These are phyloP conservation scores for Mobula hypostoma DNA, from an alignment of 2,113 vertebrate species.

Conservation along the genomic window DNA sequence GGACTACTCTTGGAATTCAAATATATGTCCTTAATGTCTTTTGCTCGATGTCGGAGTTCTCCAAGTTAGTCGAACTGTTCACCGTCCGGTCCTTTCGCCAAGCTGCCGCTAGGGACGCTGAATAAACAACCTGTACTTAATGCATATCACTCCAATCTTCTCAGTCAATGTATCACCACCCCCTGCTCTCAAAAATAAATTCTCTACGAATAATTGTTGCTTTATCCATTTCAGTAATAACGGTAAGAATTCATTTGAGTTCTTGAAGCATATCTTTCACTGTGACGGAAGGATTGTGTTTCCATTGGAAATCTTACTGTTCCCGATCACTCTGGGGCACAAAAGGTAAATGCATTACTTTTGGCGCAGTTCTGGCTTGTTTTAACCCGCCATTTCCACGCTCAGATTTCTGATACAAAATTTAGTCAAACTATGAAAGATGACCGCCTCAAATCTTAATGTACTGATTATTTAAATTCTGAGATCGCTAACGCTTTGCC, in stretches of 20 bases:
- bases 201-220: not conserved
- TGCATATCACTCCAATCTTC: not conserved
- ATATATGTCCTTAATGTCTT: not conserved
- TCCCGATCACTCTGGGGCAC: not conserved
- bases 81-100: not conserved
- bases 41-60: not conserved
- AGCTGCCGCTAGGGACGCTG: constrained; percentile 23
- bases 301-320: not conserved
- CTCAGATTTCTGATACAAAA: not conserved
- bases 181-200: not conserved
- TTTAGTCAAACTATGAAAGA: not conserved
- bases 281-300: not conserved
- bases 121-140: not conserved
- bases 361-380: not conserved
- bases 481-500: not conserved
- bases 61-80: not conserved
- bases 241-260: not conserved
- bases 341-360: constrained; percentile 11
- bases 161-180: not conserved
- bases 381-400: not conserved
- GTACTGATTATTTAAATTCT: not conserved
- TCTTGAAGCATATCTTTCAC: not conserved
- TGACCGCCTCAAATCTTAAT: not conserved
- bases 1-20: not conserved
- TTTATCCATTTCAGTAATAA: not conserved